Evolutionary conservation across 2,888 invertebrate genomes (phyloP).

Genomic region (Athalia rosae): DNA sequence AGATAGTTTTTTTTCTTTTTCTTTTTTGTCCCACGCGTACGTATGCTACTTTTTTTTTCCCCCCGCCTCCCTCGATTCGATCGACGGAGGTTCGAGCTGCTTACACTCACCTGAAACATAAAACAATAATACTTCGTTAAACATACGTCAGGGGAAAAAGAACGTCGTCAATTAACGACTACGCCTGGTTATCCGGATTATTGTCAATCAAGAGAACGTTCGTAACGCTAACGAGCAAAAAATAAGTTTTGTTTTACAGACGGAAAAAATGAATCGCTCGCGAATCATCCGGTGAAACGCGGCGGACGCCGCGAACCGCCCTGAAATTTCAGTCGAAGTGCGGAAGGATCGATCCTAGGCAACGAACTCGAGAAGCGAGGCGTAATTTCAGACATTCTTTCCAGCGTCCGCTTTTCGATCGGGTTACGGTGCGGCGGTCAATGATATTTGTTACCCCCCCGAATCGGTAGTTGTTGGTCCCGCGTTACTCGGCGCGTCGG

Average conservation of each 20-base stretch:
- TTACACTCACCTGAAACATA: slow-evolving; percentile 57
- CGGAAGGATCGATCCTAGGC: no score
- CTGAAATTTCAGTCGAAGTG: no score
- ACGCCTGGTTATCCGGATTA: background rate
- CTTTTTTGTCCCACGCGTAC: background rate
- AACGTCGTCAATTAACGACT: background rate
- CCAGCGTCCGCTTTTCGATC: no score
- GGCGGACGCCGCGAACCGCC: no score
- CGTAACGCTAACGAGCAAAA: no score
- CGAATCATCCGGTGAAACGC: no score
- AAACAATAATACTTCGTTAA: slow-evolving; percentile 32
- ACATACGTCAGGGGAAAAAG: background rate
- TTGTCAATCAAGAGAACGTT: background rate
- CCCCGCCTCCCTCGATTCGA: background rate
- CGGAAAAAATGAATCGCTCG: no score
- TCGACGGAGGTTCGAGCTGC: background rate
- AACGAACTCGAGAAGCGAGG: no score
- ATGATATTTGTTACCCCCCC: slow-evolving; percentile 25
- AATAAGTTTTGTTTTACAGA: no score
- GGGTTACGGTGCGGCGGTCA: background rate
- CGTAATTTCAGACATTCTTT: no score
- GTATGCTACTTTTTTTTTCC: no score
- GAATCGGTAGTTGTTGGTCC: background rate
- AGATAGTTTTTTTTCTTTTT: slow-evolving; percentile 41
- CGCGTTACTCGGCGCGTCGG: slow-evolving; percentile 19